Base-by-base conservation (phyloP, 2,113 vertebrate species). In the Misgurnus anguillicaudatus region DNA sequence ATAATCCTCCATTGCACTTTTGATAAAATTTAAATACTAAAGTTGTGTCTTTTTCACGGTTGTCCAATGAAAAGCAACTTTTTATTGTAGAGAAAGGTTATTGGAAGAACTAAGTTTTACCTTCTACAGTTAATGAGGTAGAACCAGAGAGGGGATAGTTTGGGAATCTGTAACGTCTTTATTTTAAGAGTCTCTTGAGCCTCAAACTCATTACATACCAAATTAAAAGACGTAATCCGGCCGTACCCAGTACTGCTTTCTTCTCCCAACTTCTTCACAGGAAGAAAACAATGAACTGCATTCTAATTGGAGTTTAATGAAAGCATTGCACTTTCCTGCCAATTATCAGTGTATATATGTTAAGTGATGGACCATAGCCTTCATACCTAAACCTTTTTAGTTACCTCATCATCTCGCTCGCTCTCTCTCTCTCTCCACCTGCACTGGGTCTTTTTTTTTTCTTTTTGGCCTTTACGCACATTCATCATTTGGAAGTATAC, bases 141-240 rank as follows among this genome's bases (percentile, higher is more conserved):
- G 74, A 67, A 74, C 24, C 62, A 47, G 17, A n/a, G 71, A 66
- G 78, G 80, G 70, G 74, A 64, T 65, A 79, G 19, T 75, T 45
- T 45, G 4, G 36, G 65, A 66, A 57, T 67, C 57, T 84, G 36
- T 57, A 80, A 84, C 53, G 70, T 67, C 84, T 84, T 82, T 78
- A 81, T 66, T 74, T 66, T 41, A 78, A 68, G 67, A 66, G 76
- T 79, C 74, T 84, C 65, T 81, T 51, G 53, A 82, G 72, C 65
- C 61, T 87, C n/a, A 75, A 82, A 79, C 76, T 83, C 55, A 67
- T 85, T 86, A 85, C 81, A 78, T 17, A 72, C 75, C 58, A 75
- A 75, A 87, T 84, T 81, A 77, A 85, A 85, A 81, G 78, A 67
- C 64, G 9, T 77, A 62, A 84, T 82, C 60, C 51, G 42, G 51